Base-by-base conservation (phyloP, 2,113 vertebrate genomes). In the Puntigrus tetrazona region DNA sequence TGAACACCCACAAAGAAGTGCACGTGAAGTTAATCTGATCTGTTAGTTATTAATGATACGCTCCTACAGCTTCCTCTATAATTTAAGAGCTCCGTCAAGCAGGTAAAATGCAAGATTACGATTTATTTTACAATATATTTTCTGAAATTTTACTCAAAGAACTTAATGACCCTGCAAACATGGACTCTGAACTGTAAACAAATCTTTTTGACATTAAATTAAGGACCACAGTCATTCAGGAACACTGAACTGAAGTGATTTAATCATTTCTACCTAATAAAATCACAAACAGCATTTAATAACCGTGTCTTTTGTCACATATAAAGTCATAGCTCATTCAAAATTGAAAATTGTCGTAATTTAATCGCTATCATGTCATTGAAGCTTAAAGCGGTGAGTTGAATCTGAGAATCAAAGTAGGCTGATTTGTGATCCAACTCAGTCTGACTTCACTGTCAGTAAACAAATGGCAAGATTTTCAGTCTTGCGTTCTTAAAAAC, bases 1-100 rank as follows among this genome's bases (percentile, higher is more conserved):
- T 99, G 86, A 83, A 84, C 7, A 89, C 3, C 57, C 61, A 41
- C 38, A 61, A 67, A 18, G 29, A 27, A 75, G 13, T 52, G 45
- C 9, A 3, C 8, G 10, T 45, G 45, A 47, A 25, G 41, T 29
- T 74, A 27, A 74, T 47, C 4, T n/a, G 9, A 70, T 70, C 25
- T 43, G n/a, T 74, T 74, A 16, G 41, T 29, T 14, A 74, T 14
- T 74, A 29, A 45, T 27, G 6, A 74, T n/a, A 38, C 45, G 3
- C 11, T 74, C 9, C 6, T 16, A 45, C 70, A 18, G 41, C 41
- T 27, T 27, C 41, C 36, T 45, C 11, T 43, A 27, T 43, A 38
- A 13, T 7, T 3, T 65, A 31, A 65, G 29, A 29, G 7, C 61
- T 20, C 18, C 7, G 6, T 7, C 3, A 34, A 34, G 29, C 29